Conservation (phyloP, 2,888 invertebrate species). For the Leucophenga maculata region DNA sequence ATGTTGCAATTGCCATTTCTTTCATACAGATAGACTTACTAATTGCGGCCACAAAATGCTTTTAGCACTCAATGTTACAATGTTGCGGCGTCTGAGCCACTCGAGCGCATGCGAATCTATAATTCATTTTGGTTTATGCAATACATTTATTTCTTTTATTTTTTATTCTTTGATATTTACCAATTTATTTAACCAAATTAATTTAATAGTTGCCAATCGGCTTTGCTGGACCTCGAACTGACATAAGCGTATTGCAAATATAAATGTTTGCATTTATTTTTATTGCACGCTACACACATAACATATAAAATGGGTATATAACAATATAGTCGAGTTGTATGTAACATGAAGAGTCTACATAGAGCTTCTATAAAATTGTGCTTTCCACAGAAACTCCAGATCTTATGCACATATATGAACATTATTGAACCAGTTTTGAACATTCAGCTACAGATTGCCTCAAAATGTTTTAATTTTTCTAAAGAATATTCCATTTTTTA, state of each 20-base stretch:
- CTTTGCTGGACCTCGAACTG: neutral
- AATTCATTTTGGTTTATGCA: neutral
- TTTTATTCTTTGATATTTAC: neutral
- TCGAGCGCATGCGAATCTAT: neutral
- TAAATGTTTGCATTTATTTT: conserved; percentile 15
- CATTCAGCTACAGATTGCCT: too few relatives aligned
- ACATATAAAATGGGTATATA: too few relatives aligned
- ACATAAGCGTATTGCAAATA: conserved; percentile 5
- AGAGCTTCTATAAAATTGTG: too few relatives aligned
- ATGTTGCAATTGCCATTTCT: too few relatives aligned
- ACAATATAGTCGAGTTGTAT: too few relatives aligned
- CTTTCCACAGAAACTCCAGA: too few relatives aligned
- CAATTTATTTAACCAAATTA: neutral
- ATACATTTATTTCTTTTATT: neutral
- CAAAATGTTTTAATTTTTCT: too few relatives aligned
- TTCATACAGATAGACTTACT: conserved; percentile 10
- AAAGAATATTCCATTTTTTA: too few relatives aligned
- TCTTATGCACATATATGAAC: too few relatives aligned
- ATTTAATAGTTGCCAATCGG: conserved; percentile 14
- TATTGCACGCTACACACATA: neutral
- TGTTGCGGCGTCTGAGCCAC: too few relatives aligned
- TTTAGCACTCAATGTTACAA: conserved; percentile 5
- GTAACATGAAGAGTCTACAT: too few relatives aligned
- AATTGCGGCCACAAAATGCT: conserved; percentile 21
- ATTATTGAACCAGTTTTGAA: too few relatives aligned